Evolutionary conservation across 2,888 invertebrate species (phyloP).

Genomic region (Thymelicus sylvestris): DNA sequence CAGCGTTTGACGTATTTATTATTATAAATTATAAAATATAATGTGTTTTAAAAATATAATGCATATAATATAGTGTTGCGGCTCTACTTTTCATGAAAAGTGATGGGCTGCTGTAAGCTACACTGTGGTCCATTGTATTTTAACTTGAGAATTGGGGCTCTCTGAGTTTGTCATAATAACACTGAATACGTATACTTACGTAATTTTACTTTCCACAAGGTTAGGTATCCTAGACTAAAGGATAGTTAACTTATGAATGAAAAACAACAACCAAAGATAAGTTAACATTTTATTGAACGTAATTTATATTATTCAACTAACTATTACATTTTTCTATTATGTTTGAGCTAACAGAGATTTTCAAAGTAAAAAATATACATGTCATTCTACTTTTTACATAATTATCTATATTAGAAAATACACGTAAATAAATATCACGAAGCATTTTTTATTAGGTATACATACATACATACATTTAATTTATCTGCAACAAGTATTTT

Average conservation of each 20-base stretch:
- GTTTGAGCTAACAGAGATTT: constrained; percentile 65
- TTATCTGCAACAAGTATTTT: constrained; percentile 32
- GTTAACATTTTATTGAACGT: constrained; percentile 82
- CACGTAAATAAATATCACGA: constrained; percentile 28
- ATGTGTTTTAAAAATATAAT: too few relatives aligned
- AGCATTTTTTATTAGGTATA: not conserved
- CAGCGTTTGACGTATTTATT: too few relatives aligned
- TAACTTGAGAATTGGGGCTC: too few relatives aligned
- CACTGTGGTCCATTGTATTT: too few relatives aligned
- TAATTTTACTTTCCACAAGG: too few relatives aligned
- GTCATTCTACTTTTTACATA: constrained; percentile 52
- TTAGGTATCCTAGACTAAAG: too few relatives aligned
- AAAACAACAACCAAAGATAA: constrained; percentile 58
- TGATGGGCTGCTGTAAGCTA: too few relatives aligned
- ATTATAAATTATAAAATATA: too few relatives aligned
- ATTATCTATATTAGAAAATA: constrained; percentile 42
- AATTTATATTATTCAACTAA: constrained; percentile 70
- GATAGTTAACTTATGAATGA: not conserved
- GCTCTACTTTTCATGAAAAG: too few relatives aligned
- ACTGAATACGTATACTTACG: too few relatives aligned
- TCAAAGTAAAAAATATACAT: constrained; percentile 58
- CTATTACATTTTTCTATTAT: constrained; percentile 74
- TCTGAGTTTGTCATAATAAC: too few relatives aligned
- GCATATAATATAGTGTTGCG: too few relatives aligned
- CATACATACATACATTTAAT: constrained; percentile 40